Evolutionary conservation across 2,888 invertebrate species (phyloP), one percentile per base, ranked within the genome.

Genomic region (Caenorhabditis afra): DNA sequence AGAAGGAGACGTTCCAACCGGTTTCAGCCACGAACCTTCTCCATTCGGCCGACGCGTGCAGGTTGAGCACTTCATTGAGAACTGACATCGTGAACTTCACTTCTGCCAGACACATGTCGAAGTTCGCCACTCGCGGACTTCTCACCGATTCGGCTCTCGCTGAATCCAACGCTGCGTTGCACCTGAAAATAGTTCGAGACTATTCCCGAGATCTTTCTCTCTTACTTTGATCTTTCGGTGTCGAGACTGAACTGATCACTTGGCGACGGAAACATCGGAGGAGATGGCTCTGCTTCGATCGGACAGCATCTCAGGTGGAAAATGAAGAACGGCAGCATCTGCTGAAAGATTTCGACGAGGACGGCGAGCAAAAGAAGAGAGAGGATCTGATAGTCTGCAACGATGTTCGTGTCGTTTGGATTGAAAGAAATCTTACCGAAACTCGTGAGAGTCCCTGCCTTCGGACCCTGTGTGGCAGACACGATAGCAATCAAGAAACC

Each of bases 41-140:
- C 81, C 81, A 83, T 64, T 81, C 70, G 14, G 83, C 75, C 29
- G 76, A 81, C 12, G 83, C 50, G 41, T 83, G 81, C 10, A 76
- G 22, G 53, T 81, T 81, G 23, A 83, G 55, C n/a, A 76, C 75
- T 47, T 83, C 83, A 47, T 81, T 83, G 53, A 83, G 66, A 16
- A 52, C 64, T 1, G 81, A 61, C 68, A 83, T 71, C 8, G 83
- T 83, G 57, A 59, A 83, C 50, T 83, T 83, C 22, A 83, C 73
- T 59, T 83, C 83, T 3, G 83, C 83, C 81, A 83, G 64, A 57
- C 83, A 83, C 57, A 79, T 74, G 52, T 83, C 83, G n/a, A 83
- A 78, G 39, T 79, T 73, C 1, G 81, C 81, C 1, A 67, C 66
- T 62, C 81, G 22, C 1, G 79, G 70, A 49, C 75, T 79, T 57